A percentile compares a stretch with the other conserved stretches of the same genome.
phyloP scores from a whole-genome alignment of 2,797 vertebrate genomes.

The Galagoides demidoff region DNA sequence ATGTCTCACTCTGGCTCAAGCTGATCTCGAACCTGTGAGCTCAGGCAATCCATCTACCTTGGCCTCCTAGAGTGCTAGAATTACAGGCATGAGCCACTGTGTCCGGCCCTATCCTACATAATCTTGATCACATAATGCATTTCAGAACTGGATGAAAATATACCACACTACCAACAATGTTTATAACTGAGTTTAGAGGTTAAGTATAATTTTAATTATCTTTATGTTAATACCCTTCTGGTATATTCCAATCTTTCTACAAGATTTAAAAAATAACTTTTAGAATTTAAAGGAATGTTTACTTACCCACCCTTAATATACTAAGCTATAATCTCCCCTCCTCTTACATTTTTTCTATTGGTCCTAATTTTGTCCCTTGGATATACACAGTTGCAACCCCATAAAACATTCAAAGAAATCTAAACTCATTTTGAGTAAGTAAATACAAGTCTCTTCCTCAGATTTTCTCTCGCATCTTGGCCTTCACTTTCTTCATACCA shows the following conservation, averaged over 20 bases:
- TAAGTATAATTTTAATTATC: background rate
- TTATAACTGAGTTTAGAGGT: background rate
- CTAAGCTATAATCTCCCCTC: background rate
- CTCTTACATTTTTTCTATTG: background rate
- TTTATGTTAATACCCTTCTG: background rate
- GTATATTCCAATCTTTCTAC: background rate
- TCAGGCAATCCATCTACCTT: too few species aligned
- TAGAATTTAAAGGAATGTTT: background rate
- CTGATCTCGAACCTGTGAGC: too few species aligned
- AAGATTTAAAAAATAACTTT: background rate
- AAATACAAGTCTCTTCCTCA: background rate
- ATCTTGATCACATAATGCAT: background rate
- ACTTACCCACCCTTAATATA: background rate
- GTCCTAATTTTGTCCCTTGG: background rate
- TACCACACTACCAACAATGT: background rate
- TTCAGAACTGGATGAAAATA: background rate
- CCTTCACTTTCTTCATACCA: background rate
- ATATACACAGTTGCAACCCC: background rate
- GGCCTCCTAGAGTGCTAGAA: too few species aligned
- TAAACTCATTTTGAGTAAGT: background rate
- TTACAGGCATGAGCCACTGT: too few species aligned
- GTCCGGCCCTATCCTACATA: background rate
- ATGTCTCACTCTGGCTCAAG: too few species aligned
- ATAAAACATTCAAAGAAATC: background rate
- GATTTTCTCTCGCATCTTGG: background rate